These are phyloP conservation scores for Leuctra nigra DNA, from an alignment of 2,888 invertebrate species.

Conservation along the genomic window DNA sequence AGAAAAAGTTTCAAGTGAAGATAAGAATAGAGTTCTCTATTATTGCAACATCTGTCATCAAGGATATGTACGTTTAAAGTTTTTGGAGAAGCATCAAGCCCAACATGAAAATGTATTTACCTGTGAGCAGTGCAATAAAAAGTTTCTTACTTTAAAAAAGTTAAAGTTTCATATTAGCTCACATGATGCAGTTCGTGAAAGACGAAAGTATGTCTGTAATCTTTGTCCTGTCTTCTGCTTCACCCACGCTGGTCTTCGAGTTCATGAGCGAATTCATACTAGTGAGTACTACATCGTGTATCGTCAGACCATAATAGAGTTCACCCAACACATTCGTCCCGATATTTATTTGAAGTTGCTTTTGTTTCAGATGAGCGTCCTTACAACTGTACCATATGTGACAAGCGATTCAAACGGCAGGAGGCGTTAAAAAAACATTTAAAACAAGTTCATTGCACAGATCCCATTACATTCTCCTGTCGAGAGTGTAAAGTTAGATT, in stretches of 20 bases:
- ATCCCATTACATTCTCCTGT: slow-evolving; percentile 19
- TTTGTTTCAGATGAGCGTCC: slow-evolving; percentile 28
- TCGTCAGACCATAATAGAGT: no score
- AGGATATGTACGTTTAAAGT: slow-evolving; percentile 22
- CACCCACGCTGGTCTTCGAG: slow-evolving; percentile 22
- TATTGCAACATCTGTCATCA: slow-evolving; percentile 25
- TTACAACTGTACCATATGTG: slow-evolving; percentile 23
- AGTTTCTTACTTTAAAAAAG: no score
- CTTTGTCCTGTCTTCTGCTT: slow-evolving; percentile 23
- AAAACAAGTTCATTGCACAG: slow-evolving; percentile 16
- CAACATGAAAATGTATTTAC: slow-evolving; percentile 10
- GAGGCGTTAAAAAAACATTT: slow-evolving; percentile 27
- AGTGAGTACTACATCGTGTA: no score
- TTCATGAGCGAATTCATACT: slow-evolving; percentile 25
- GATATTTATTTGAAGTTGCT: no score
- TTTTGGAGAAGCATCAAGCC: slow-evolving; percentile 17
- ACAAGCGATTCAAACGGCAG: slow-evolving; percentile 24
- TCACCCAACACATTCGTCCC: no score
- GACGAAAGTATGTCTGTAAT: slow-evolving; percentile 22
- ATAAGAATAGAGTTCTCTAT: no score
- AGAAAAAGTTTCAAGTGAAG: background rate
- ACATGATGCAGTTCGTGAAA: slow-evolving; percentile 10
- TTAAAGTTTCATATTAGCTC: slow-evolving; percentile 18
- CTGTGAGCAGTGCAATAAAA: no score
- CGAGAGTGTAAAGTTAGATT: slow-evolving; percentile 20